These are phyloP conservation scores for Dasypolia templi DNA, from an alignment of 2,888 invertebrate species.

Conservation along the genomic window DNA sequence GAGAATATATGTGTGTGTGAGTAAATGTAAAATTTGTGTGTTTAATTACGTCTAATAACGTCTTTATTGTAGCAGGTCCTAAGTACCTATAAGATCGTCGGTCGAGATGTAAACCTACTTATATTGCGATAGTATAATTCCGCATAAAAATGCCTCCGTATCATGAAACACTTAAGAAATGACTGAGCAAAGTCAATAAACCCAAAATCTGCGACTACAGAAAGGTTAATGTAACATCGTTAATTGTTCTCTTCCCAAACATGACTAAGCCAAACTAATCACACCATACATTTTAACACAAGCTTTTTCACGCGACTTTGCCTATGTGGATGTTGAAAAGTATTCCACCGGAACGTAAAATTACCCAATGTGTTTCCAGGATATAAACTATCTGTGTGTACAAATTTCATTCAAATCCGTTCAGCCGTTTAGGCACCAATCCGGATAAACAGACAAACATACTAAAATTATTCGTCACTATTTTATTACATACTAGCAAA, in stretches of 20 bases:
- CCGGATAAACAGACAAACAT: not conserved
- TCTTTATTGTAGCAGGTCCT: no score
- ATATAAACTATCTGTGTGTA: not conserved
- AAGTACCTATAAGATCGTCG: no score
- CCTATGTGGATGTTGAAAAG: not conserved
- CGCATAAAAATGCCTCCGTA: not conserved
- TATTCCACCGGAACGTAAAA: not conserved
- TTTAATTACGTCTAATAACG: no score
- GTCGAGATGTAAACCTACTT: no score
- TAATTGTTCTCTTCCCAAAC: constrained; percentile 2
- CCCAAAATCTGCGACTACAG: not conserved
- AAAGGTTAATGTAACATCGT: constrained; percentile 19
- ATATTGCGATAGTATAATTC: not conserved
- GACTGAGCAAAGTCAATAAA: not conserved
- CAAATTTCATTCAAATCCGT: not conserved
- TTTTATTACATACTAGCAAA: not conserved
- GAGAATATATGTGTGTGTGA: no score
- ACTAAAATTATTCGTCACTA: not conserved
- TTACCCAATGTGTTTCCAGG: not conserved
- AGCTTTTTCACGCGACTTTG: not conserved
- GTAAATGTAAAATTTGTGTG: no score
- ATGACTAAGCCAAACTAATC: constrained; percentile 40
- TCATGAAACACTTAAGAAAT: not conserved
- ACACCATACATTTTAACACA: not conserved
- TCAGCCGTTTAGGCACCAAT: not conserved